phyloP scores from a whole-genome alignment of 2,797 vertebrate species.

The Ctenochaetus hawaiiensis region DNA sequence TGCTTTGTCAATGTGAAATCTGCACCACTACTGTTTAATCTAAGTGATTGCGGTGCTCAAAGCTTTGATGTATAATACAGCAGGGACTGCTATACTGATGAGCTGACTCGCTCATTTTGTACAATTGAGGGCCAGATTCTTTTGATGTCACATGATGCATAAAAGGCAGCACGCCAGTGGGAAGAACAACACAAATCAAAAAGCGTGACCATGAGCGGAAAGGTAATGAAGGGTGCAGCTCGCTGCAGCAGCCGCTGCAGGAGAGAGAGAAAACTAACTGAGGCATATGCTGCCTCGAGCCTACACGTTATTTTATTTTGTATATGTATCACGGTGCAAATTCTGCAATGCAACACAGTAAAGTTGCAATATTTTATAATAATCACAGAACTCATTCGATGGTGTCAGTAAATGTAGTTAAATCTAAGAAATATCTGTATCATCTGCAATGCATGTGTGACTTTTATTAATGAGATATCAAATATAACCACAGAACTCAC shows the following conservation, averaged over 20 bases:
- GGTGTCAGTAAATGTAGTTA: too few species aligned
- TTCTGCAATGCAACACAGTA: background rate
- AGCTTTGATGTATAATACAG: constrained; percentile 46
- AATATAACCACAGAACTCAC: background rate
- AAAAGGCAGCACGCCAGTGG: constrained; percentile 65
- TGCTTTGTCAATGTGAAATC: constrained; percentile 37
- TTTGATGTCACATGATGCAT: constrained; percentile 73
- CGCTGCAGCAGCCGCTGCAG: background rate
- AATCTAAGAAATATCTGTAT: too few species aligned
- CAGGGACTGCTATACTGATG: constrained; percentile 32
- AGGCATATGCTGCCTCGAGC: background rate
- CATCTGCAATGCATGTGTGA: background rate
- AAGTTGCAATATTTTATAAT: too few species aligned
- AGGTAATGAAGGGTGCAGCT: constrained; percentile 51
- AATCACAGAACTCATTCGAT: too few species aligned
- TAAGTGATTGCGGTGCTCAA: constrained; percentile 22
- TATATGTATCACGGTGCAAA: background rate
- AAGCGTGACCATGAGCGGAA: constrained; percentile 66
- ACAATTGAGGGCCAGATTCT: constrained; percentile 66
- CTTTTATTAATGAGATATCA: background rate
- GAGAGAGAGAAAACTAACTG: background rate
- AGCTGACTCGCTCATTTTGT: constrained; percentile 69
- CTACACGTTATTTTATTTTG: background rate
- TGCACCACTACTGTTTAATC: constrained; percentile 39
- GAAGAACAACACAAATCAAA: constrained; percentile 65